Conservation (phyloP, 2,888 invertebrate genomes). For the Prenolepis imparis region DNA sequence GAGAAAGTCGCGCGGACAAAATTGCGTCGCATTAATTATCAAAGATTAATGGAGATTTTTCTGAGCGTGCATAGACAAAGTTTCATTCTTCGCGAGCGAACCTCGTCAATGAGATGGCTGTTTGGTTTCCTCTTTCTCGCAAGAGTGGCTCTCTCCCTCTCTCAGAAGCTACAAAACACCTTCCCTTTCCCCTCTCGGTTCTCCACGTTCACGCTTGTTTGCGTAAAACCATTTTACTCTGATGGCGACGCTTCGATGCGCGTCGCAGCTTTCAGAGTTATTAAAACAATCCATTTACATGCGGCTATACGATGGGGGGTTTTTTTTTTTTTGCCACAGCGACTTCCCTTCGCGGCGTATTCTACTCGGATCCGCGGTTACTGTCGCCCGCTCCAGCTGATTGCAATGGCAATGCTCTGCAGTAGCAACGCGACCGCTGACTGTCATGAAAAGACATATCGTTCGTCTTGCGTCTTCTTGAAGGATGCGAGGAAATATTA, state of each 20-base stretch:
- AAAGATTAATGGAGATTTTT: conserved; percentile 44
- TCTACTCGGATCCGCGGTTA: conserved; percentile 23
- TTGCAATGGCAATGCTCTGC: conserved; percentile 27
- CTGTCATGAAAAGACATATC: conserved; percentile 36
- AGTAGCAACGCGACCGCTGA: conserved; percentile 29
- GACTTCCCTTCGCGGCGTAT: conserved; percentile 27
- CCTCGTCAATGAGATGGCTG: conserved; percentile 45
- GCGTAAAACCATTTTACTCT: conserved; percentile 40
- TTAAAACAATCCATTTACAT: conserved; percentile 79
- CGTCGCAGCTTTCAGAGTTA: conserved; percentile 75
- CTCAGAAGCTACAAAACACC: conserved; percentile 28
- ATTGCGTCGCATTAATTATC: conserved; percentile 42
- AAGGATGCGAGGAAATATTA: conserved; percentile 12
- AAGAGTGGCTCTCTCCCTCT: not conserved
- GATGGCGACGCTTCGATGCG: conserved; percentile 33
- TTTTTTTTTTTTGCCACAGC: conserved; percentile 33
- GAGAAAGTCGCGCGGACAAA: conserved; percentile 1
- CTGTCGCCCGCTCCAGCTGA: conserved; percentile 36
- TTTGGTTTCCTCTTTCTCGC: not conserved
- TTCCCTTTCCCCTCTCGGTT: not conserved
- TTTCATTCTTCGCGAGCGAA: conserved; percentile 21
- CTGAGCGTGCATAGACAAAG: conserved; percentile 15
- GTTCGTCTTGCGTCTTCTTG: conserved; percentile 32
- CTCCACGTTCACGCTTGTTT: conserved; percentile 6
- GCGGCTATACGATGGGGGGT: conserved; percentile 14